Conservation (phyloP, 2,888 invertebrate genomes). For the Drosophila pseudotakahashii region DNA sequence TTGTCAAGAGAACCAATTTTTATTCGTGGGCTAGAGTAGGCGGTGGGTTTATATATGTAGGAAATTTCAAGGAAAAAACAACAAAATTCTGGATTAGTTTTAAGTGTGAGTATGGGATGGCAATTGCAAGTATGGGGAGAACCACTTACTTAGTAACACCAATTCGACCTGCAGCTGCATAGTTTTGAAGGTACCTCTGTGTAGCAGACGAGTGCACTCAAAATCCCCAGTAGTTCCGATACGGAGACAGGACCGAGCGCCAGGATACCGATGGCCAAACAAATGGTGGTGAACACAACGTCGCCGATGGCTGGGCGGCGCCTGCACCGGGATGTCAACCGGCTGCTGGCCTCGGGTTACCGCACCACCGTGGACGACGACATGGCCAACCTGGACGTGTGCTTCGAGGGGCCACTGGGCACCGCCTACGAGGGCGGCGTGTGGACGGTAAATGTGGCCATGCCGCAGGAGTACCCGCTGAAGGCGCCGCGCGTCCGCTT, state of each 20-base stretch:
- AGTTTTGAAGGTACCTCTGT: constrained; percentile 65
- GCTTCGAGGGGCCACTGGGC: constrained; percentile 64
- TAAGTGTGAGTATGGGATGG: constrained; percentile 54
- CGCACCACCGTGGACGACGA: constrained; percentile 53
- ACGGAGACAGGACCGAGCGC: constrained; percentile 43
- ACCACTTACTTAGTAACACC: no score
- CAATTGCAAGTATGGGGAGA: no score
- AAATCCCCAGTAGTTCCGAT: constrained; percentile 65
- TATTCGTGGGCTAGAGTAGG: constrained; percentile 39
- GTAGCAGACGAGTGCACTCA: constrained; percentile 68
- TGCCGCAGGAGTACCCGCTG: constrained; percentile 65
- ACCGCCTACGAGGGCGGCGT: constrained; percentile 66
- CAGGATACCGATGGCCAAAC: constrained; percentile 55
- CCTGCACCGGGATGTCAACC: constrained; percentile 60
- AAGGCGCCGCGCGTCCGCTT: constrained; percentile 64
- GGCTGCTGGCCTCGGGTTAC: constrained; percentile 62
- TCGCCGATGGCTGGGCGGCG: constrained; percentile 67
- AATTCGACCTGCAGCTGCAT: no score
- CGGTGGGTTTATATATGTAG: constrained; percentile 28
- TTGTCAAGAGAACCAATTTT: not conserved
- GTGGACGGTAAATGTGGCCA: constrained; percentile 60
- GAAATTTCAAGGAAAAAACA: constrained; percentile 52
- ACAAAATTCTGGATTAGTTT: constrained; percentile 63
- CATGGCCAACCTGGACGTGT: constrained; percentile 59
- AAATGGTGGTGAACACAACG: constrained; percentile 63